phyloP scores from a whole-genome alignment of 2,113 vertebrate species.

The Cathartes aura region DNA sequence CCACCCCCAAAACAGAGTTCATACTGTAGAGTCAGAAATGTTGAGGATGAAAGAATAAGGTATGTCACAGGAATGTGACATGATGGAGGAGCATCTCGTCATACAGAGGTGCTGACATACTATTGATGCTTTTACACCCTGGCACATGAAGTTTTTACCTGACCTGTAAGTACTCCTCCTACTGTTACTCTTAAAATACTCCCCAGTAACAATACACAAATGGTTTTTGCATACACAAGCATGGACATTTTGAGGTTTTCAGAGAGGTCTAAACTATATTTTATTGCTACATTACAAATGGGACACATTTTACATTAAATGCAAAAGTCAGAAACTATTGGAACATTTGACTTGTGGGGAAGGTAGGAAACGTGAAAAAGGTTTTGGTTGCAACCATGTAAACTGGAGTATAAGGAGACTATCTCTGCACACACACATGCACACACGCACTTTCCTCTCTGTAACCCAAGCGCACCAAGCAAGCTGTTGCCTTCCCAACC shows the following conservation, averaged over 20 bases:
- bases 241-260: background rate
- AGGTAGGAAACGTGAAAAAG: background rate
- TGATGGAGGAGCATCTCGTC: background rate
- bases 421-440: fast-evolving
- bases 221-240: background rate
- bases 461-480: background rate
- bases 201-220: background rate
- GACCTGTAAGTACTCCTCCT: background rate
- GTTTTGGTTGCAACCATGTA: background rate
- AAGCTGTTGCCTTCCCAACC: background rate
- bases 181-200: background rate
- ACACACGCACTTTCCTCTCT: background rate
- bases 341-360: background rate
- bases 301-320: background rate
- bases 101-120: background rate
- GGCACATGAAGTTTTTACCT: background rate
- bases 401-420: background rate
- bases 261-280: background rate
- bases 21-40: background rate
- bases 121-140: background rate
- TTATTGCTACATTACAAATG: background rate
- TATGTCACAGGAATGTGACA: background rate
- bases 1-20: background rate
- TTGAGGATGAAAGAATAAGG: background rate
- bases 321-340: background rate